Percentiles rank a stretch among this genome's conserved stretches.
These are phyloP conservation scores for Anisognathus igniventris DNA, from an alignment of 2,797 vertebrate genomes.

Conservation along the genomic window DNA sequence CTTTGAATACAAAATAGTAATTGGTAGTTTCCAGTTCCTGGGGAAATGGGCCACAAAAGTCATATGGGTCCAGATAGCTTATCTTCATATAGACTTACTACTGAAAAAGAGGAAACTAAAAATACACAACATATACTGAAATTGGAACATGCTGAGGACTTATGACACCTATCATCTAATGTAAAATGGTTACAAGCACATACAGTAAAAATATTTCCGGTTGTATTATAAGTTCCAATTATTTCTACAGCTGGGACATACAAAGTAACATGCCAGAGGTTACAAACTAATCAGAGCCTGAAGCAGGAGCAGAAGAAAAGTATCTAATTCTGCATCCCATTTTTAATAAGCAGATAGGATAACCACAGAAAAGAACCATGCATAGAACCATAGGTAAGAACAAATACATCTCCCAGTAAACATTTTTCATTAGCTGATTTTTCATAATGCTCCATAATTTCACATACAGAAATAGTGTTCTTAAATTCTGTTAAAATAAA, in stretches of 20 bases:
- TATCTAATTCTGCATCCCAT: background rate
- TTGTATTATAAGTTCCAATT: background rate
- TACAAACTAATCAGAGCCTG: background rate
- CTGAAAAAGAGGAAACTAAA: background rate
- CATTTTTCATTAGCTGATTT: background rate
- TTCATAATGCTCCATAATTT: background rate
- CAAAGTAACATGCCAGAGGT: background rate
- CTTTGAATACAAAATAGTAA: background rate
- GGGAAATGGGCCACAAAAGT: background rate
- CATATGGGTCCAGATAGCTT: background rate
- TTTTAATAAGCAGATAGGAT: background rate
- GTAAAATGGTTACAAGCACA: background rate
- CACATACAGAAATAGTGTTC: background rate
- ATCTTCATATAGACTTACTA: background rate
- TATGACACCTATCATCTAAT: background rate
- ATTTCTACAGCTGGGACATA: background rate
- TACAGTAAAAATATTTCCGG: background rate
- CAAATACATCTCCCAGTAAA: background rate
- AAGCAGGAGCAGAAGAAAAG: background rate
- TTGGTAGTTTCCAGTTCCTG: background rate
- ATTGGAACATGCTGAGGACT: background rate
- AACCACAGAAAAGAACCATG: background rate
- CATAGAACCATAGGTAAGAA: background rate
- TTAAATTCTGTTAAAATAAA: background rate
- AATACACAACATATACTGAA: background rate